Evolutionary conservation across 2,113 vertebrate genomes (phyloP).

Genomic region (Charina bottae): DNA sequence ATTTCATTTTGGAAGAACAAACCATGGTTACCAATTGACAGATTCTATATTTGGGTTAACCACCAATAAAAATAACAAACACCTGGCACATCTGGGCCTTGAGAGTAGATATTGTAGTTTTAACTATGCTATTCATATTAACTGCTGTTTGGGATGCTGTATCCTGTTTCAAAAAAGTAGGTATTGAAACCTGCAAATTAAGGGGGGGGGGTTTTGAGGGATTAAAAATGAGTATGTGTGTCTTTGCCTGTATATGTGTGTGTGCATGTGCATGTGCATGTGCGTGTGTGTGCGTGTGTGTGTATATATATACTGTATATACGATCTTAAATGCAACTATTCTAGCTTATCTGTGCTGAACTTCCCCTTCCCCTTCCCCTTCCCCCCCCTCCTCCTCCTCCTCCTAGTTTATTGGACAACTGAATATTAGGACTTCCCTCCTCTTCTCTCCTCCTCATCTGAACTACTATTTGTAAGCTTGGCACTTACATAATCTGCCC

Average conservation of each 20-base stretch:
- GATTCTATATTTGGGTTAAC: not conserved
- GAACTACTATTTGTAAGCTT: slow-evolving; percentile 52
- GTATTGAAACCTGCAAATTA: not conserved
- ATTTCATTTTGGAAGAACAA: not conserved
- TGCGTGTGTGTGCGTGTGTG: too few species aligned
- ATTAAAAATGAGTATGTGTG: not conserved
- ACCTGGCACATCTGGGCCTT: not conserved
- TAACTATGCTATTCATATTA: not conserved
- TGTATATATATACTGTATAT: too few species aligned
- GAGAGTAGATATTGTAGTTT: not conserved
- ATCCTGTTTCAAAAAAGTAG: not conserved
- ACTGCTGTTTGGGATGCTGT: not conserved
- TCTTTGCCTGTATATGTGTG: too few species aligned
- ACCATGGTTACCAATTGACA: too few species aligned
- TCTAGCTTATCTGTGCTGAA: not conserved
- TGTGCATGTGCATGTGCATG: too few species aligned
- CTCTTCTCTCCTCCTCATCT: not conserved
- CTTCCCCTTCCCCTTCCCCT: not conserved
- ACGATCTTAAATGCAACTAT: not conserved
- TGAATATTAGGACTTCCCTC: slow-evolving; percentile 2
- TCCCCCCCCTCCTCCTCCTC: not conserved
- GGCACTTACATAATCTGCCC: slow-evolving; percentile 53
- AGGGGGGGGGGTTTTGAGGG: not conserved
- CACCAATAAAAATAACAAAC: not conserved
- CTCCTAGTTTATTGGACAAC: slow-evolving; percentile 13